Conservation (phyloP, 2,113 vertebrate genomes). For the Todiramphus saurophagus region DNA sequence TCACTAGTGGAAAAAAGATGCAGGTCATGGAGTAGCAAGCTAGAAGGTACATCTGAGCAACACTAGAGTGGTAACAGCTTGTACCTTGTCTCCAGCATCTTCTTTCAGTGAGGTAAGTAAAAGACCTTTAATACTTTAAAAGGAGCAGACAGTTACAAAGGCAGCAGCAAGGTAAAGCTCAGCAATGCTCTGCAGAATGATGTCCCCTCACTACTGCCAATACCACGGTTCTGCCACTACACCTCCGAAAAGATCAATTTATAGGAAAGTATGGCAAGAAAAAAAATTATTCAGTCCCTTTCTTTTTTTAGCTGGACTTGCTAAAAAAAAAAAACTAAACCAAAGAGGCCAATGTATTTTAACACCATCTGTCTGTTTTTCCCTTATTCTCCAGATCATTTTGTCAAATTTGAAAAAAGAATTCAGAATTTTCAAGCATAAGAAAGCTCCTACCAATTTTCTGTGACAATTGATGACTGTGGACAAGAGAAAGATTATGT, state of each 20-base stretch:
- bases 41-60: not conserved
- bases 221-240: not conserved
- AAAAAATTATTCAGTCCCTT: not conserved
- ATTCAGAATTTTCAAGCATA: not conserved
- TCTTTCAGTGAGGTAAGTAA: not conserved
- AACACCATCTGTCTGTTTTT: not conserved
- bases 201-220: not conserved
- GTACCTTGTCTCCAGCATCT: not conserved
- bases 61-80: not conserved
- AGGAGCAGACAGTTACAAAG: not conserved
- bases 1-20: not conserved
- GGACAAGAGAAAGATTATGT: not conserved
- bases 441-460: not conserved
- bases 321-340: not conserved
- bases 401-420: not conserved
- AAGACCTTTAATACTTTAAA: not conserved
- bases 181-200: not conserved
- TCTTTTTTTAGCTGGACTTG: not conserved
- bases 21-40: not conserved
- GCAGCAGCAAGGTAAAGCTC: not conserved
- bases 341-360: not conserved
- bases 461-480: constrained; percentile 1
- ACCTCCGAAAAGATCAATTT: not conserved
- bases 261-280: not conserved
- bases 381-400: not conserved